Conservation (phyloP, 2,888 invertebrate species). For the Tribolium freemani region DNA sequence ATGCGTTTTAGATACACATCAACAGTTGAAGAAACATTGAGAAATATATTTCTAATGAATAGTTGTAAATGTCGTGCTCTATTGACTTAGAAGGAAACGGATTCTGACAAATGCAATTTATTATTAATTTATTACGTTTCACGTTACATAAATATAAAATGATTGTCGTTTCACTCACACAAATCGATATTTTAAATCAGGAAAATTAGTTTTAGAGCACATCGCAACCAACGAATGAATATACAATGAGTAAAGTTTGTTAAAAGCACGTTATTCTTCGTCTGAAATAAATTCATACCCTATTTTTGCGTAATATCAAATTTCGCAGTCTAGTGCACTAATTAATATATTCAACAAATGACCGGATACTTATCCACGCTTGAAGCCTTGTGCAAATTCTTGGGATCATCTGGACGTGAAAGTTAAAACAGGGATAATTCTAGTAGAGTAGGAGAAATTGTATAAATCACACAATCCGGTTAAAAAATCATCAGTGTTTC, state of each 20-base stretch:
- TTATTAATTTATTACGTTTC: not conserved
- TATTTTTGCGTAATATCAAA: slow-evolving; percentile 40
- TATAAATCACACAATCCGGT: slow-evolving; percentile 21
- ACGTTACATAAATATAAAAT: slow-evolving; percentile 16
- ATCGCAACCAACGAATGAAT: not conserved
- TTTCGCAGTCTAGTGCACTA: slow-evolving; percentile 45
- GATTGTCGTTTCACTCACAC: not conserved
- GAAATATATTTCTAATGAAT: slow-evolving; percentile 1
- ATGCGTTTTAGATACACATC: not conserved
- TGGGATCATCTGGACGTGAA: slow-evolving; percentile 39
- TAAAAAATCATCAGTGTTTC: slow-evolving; percentile 40
- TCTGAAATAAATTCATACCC: not conserved
- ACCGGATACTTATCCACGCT: slow-evolving; percentile 39
- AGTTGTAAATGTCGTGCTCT: slow-evolving; percentile 13
- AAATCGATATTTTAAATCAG: not conserved
- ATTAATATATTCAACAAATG: slow-evolving; percentile 43
- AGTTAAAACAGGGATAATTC: slow-evolving; percentile 28
- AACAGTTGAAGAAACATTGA: not conserved
- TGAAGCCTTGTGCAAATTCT: slow-evolving; percentile 35
- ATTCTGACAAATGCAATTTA: not conserved
- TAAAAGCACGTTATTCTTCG: not conserved
- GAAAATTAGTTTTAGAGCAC: not conserved
- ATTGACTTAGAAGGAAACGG: slow-evolving; percentile 6
- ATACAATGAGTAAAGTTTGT: not conserved
- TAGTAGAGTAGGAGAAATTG: slow-evolving; percentile 13